A percentile compares a stretch with the other conserved stretches of the same genome.
These are phyloP conservation scores for Boulengeromyrus knoepffleri DNA, from an alignment of 2,113 vertebrate species.

Conservation along the genomic window DNA sequence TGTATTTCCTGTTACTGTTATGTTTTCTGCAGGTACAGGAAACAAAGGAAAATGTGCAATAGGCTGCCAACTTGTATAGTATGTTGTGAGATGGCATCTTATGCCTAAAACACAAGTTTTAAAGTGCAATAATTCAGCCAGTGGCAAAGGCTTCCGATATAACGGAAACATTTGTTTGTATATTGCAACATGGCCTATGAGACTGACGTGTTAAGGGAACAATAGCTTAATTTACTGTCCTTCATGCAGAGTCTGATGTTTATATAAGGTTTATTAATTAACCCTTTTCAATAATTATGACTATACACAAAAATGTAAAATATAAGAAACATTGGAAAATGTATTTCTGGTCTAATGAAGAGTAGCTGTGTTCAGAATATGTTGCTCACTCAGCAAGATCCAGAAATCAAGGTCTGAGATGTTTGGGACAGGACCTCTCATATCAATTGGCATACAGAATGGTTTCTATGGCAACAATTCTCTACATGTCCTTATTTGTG, in stretches of 20 bases:
- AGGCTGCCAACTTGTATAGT: conserved; percentile 6
- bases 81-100: not conserved
- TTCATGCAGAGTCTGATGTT: not conserved
- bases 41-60: conserved; percentile 37
- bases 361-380: not conserved
- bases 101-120: not conserved
- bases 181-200: not conserved
- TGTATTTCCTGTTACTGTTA: conserved; percentile 14
- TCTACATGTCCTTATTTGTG: not conserved
- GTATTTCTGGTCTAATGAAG: not conserved
- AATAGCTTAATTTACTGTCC: not conserved
- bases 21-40: conserved; percentile 20
- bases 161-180: not conserved
- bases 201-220: not conserved
- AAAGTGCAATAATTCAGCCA: conserved; percentile 22
- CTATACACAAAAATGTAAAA: not conserved
- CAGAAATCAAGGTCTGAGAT: not conserved
- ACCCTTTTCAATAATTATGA: not conserved
- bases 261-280: not conserved
- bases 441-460: not conserved
- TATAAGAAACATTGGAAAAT: not conserved
- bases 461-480: not conserved
- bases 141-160: not conserved
- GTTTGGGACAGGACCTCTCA: not conserved
- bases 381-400: not conserved